phyloP scores from a whole-genome alignment of 1,140 invertebrate species.

The Diprion similis region DNA sequence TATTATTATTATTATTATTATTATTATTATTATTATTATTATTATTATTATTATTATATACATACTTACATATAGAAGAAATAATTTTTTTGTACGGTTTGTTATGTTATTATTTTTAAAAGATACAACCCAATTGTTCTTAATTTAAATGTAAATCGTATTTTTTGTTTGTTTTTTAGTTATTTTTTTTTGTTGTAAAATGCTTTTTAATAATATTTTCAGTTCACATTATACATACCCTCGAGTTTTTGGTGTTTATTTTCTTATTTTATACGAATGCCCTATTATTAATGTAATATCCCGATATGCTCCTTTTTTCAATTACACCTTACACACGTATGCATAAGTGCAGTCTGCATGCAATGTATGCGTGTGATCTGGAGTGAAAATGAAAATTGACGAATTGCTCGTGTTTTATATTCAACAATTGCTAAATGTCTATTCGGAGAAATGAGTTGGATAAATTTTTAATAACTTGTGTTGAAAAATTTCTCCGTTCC shows the following conservation, averaged over 20 bases:
- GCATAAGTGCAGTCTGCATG: too few relatives aligned
- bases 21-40: not conserved
- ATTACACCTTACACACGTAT: not conserved
- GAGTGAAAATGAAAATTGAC: not conserved
- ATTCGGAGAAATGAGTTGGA: too few relatives aligned
- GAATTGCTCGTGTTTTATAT: too few relatives aligned
- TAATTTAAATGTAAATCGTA: conserved; percentile 65
- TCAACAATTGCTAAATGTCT: too few relatives aligned
- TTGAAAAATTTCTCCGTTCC: too few relatives aligned
- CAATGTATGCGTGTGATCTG: too few relatives aligned
- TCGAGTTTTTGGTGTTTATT: conserved; percentile 44
- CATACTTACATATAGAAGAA: too few relatives aligned
- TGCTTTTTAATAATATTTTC: conserved; percentile 66
- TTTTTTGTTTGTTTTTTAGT: conserved; percentile 63
- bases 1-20: too few relatives aligned
- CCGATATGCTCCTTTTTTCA: not conserved
- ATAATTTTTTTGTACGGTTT: conserved; percentile 59
- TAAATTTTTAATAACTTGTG: too few relatives aligned
- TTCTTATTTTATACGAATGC: conserved; percentile 18
- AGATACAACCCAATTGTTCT: conserved; percentile 62
- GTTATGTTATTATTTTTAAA: conserved; percentile 62
- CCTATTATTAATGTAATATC: too few relatives aligned
- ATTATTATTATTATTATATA: conserved; percentile 1
- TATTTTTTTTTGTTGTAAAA: conserved; percentile 65
- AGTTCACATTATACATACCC: conserved; percentile 56